These are phyloP conservation scores for Melanargia galathea DNA, from an alignment of 2,888 invertebrate genomes.

Conservation along the genomic window DNA sequence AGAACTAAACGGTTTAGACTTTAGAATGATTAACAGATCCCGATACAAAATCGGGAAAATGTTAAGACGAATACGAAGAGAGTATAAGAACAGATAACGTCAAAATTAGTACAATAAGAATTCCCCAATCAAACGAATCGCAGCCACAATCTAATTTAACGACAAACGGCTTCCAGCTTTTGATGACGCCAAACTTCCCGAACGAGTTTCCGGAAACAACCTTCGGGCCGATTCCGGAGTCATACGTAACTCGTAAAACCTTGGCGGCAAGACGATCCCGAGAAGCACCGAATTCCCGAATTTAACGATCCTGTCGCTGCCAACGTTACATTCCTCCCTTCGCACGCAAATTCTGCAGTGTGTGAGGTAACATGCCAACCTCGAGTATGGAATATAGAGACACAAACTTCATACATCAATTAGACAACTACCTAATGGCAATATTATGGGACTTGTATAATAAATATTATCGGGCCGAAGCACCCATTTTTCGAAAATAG, in stretches of 20 bases:
- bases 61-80: not conserved
- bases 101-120: constrained; percentile 19
- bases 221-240: constrained; percentile 63
- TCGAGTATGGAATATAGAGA: no score
- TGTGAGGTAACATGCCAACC: constrained; percentile 53
- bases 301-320: constrained; percentile 68
- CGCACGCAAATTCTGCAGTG: constrained; percentile 67
- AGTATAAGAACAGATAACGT: not conserved
- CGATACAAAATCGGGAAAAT: not conserved
- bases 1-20: no score
- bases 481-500: no score
- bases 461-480: no score
- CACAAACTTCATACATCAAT: no score
- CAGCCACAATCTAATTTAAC: constrained; percentile 51
- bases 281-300: constrained; percentile 61
- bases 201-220: constrained; percentile 69
- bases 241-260: constrained; percentile 76
- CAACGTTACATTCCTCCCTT: constrained; percentile 70
- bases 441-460: no score
- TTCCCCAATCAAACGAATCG: constrained; percentile 44
- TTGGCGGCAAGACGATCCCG: constrained; percentile 57
- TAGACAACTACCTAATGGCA: no score
- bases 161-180: constrained; percentile 56
- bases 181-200: constrained; percentile 70
- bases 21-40: no score